These are phyloP conservation scores for Rhopalosiphum nymphaeae DNA, from an alignment of 2,888 invertebrate species.

Conservation along the genomic window DNA sequence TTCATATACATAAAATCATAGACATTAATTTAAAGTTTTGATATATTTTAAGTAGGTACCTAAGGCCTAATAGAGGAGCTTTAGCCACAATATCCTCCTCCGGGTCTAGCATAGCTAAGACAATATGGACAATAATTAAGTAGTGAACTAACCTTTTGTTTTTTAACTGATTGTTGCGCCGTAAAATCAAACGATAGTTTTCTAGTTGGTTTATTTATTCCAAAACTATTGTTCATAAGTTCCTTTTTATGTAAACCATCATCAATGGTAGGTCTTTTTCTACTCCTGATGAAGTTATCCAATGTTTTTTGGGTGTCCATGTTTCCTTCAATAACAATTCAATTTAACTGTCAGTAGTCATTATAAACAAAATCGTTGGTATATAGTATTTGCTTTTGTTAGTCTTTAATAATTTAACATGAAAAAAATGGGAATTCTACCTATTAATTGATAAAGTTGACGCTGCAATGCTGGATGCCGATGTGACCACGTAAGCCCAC, in stretches of 20 bases:
- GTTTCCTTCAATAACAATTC: neutral
- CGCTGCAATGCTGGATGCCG: neutral
- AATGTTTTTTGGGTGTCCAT: conserved; percentile 50
- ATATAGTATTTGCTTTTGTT: neutral
- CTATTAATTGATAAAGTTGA: neutral
- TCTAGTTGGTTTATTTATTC: conserved; percentile 35
- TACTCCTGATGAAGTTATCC: conserved; percentile 45
- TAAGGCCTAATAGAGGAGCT: too few species aligned
- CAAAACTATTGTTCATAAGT: neutral
- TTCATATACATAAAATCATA: too few species aligned
- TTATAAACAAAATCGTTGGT: neutral
- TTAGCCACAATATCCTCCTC: too few species aligned
- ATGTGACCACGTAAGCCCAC: too few species aligned
- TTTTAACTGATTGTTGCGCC: neutral
- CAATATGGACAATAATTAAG: neutral
- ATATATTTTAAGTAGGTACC: too few species aligned
- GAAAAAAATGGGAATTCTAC: neutral
- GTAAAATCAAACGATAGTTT: conserved; percentile 50
- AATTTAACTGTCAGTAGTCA: neutral
- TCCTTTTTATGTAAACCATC: conserved; percentile 10
- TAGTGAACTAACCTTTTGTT: conserved; percentile 42
- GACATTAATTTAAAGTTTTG: too few species aligned
- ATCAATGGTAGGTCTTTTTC: conserved; percentile 60
- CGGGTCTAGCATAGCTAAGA: neutral
- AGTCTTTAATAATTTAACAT: neutral